phyloP scores from a whole-genome alignment of 2,797 vertebrate species.

The Ara ararauna region DNA sequence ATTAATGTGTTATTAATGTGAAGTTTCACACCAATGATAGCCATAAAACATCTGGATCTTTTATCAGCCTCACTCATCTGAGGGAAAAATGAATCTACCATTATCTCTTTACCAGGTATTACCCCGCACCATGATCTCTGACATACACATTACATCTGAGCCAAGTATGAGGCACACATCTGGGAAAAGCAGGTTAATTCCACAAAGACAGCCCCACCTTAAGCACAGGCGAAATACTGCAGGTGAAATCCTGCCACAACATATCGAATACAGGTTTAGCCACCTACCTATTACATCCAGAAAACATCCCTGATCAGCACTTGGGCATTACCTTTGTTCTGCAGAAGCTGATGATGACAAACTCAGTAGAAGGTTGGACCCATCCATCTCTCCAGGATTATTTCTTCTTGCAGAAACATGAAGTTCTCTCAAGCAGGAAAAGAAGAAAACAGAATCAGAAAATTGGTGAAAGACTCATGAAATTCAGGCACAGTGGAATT shows the following conservation, averaged over 20 bases:
- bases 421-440: background rate
- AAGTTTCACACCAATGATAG: background rate
- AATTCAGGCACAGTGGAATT: background rate
- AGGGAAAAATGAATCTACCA: background rate
- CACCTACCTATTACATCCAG: background rate
- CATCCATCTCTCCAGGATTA: background rate
- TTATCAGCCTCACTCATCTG: background rate
- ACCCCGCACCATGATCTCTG: background rate
- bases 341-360: background rate
- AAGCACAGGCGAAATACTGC: background rate
- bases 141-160: background rate
- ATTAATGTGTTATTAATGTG: background rate
- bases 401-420: background rate
- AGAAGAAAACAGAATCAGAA: background rate
- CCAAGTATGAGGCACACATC: background rate
- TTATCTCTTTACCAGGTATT: background rate
- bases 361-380: background rate
- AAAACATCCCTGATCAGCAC: background rate
- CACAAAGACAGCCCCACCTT: background rate
- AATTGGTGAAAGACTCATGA: background rate
- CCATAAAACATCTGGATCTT: background rate
- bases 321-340: background rate
- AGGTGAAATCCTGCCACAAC: background rate
- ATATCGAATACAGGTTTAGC: background rate
- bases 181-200: background rate